Percentiles rank a stretch among this genome's conserved stretches.
Evolutionary conservation across 2,797 vertebrate genomes (phyloP).

Genomic region (Channa striata): DNA sequence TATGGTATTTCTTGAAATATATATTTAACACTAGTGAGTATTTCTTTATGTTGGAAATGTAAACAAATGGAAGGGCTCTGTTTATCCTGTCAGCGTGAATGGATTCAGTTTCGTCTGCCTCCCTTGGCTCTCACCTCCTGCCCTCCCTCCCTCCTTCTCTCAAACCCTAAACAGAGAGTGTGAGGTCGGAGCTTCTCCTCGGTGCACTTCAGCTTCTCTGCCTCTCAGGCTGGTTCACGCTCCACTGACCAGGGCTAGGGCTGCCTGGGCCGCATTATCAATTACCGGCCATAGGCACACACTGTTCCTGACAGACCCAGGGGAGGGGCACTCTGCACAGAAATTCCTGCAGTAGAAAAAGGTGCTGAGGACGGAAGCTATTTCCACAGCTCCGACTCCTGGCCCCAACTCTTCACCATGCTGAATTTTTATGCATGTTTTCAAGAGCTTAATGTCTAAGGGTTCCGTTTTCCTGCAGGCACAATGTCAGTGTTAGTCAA

Average conservation of each 20-base stretch:
- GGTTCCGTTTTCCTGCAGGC: too few species aligned
- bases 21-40: constrained; percentile 31
- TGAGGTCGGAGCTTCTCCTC: constrained; percentile 70
- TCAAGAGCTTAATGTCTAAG: constrained; percentile 6
- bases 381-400: constrained; percentile 13
- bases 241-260: constrained; percentile 75
- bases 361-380: constrained; percentile 28
- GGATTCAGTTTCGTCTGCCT: constrained; percentile 53
- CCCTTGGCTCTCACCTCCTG: constrained; percentile 46
- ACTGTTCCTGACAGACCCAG: constrained; percentile 76
- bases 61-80: constrained; percentile 55
- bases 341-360: constrained; percentile 70
- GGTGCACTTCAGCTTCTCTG: constrained; percentile 67
- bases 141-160: constrained; percentile 24
- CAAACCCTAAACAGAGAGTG: constrained; percentile 57
- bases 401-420: constrained; percentile 20
- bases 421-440: constrained; percentile 13
- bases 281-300: constrained; percentile 81
- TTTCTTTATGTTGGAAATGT: constrained; percentile 39
- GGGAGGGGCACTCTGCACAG: constrained; percentile 71
- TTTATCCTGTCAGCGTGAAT: constrained; percentile 55
- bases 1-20: constrained; percentile 10
- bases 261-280: constrained; percentile 81
- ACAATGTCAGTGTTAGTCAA: too few species aligned
- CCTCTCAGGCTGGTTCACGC: constrained; percentile 78